Evolutionary conservation across 2,888 invertebrate species (phyloP), one percentile per base, ranked within the genome.

Genomic region (Onchidella celtica): DNA sequence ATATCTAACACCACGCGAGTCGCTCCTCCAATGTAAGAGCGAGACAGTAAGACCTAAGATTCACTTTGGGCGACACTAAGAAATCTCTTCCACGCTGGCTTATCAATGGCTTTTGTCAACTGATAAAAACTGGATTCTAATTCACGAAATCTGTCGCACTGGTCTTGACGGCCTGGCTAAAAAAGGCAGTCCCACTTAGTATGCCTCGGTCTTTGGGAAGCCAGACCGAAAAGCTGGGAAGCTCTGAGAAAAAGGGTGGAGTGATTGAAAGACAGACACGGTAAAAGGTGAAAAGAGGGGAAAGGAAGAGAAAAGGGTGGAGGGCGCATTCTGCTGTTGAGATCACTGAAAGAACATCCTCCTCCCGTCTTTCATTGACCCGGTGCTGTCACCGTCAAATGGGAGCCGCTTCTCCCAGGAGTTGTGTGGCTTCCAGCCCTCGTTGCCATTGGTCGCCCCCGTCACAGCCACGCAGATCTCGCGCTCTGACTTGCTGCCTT

Each of bases 51-150:
- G 57, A 14, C 3, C 55, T 21, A 9, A 1, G 55, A 55, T 59
- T 34, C 34, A 34, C 4, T 1, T n/a, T 17, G 1, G n/a, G 1
- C 24, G 21, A 57, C 70, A 40, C 17, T 47, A 70, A 70, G 70
- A 55, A 55, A 70, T 21, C 70, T 55, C 38, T 24, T 24, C 55
- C 6, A 0, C 17, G n/a, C 6, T 34, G 4, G 29, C 34, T 57
- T 72, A 72, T 72, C 72, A 72, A 57, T 57, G 70, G 29, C 57
- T 57, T 57, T 57, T 34, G 72, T 6, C 21, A 17, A 57, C 21
- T 57, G 27, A 72, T 57, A 72, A 72, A 72, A 72, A 72, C 57
- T 57, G 57, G 17, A 72, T 32, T 72, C 72, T 57, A 32, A 72
- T 72, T 72, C 72, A 72, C 21, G 57, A 47, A 29, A 21, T 24